Conservation (phyloP, 2,797 vertebrate species). For the Coregonus sp. region DNA sequence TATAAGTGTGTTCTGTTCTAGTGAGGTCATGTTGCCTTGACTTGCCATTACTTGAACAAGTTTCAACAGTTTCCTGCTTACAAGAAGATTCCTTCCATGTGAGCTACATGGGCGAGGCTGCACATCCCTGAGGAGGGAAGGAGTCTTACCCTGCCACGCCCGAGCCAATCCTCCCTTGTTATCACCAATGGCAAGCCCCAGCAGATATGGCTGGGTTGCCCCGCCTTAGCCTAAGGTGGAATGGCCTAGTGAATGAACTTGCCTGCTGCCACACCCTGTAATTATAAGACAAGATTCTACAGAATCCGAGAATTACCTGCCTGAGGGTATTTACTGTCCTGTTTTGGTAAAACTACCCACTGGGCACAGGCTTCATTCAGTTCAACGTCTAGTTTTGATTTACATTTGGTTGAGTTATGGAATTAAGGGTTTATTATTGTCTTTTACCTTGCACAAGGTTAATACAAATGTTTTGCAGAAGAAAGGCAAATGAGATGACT, state of each 20-base stretch:
- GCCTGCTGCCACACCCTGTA: conserved; percentile 10
- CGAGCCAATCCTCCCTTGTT: neutral
- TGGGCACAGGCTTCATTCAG: too few relatives aligned
- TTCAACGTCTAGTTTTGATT: too few relatives aligned
- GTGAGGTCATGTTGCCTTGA: conserved; percentile 18
- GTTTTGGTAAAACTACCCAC: neutral
- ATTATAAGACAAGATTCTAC: conserved; percentile 11
- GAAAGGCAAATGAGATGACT: neutral
- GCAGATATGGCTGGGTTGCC: neutral
- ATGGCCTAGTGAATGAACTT: conserved; percentile 48
- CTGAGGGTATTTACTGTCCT: neutral
- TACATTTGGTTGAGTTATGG: neutral
- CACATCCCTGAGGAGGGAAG: neutral
- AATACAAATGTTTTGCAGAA: neutral
- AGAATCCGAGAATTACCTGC: neutral
- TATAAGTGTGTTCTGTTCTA: neutral
- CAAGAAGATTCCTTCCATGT: conserved; percentile 15
- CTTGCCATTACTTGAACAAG: conserved; percentile 4
- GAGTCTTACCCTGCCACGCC: conserved; percentile 9
- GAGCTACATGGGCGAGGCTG: conserved; percentile 19
- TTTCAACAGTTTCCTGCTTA: conserved; percentile 12
- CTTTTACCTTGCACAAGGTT: neutral
- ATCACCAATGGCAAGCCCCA: neutral
- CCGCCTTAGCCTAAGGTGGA: conserved; percentile 24
- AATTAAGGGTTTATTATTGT: neutral